phyloP scores from a whole-genome alignment of 1,140 invertebrate genomes.

The Physella acuta region DNA sequence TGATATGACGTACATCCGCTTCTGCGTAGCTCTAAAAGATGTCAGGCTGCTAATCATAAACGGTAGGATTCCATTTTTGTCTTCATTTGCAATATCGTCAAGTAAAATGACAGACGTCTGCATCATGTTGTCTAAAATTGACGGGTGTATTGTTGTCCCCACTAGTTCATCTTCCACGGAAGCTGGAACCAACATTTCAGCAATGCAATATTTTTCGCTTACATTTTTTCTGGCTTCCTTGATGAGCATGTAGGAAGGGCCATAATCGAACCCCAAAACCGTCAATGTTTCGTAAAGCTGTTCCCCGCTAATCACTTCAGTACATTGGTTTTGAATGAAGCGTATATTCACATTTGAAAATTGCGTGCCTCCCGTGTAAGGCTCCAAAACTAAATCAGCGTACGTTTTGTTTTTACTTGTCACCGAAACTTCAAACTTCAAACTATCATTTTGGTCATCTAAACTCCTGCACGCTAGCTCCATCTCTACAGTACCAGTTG shows the following conservation, averaged over 20 bases:
- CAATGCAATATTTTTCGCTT: conserved; percentile 33
- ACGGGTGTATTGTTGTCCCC: conserved; percentile 36
- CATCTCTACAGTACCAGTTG: no score
- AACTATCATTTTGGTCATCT: neutral
- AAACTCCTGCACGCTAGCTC: neutral
- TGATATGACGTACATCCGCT: conserved; percentile 22
- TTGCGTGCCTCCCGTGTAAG: no score
- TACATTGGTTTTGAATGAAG: conserved; percentile 31
- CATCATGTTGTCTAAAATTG: conserved; percentile 38
- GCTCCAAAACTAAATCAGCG: conserved; percentile 1
- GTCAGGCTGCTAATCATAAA: conserved; percentile 5
- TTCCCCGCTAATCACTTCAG: conserved; percentile 20
- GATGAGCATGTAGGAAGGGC: conserved; percentile 32
- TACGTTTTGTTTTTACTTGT: neutral
- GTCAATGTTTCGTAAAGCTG: conserved; percentile 32
- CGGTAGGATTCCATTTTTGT: conserved; percentile 21
- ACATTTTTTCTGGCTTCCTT: conserved; percentile 24
- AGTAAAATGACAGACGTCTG: conserved; percentile 29
- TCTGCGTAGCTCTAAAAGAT: conserved; percentile 10
- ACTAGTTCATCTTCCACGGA: conserved; percentile 28
- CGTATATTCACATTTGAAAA: conserved; percentile 14
- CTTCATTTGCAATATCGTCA: conserved; percentile 6
- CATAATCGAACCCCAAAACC: conserved; percentile 36
- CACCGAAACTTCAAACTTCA: neutral
- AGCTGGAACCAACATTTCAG: conserved; percentile 28